A percentile compares a stretch with the other conserved stretches of the same genome.
phyloP scores from a whole-genome alignment of 2,113 vertebrate genomes.

The Columba livia region DNA sequence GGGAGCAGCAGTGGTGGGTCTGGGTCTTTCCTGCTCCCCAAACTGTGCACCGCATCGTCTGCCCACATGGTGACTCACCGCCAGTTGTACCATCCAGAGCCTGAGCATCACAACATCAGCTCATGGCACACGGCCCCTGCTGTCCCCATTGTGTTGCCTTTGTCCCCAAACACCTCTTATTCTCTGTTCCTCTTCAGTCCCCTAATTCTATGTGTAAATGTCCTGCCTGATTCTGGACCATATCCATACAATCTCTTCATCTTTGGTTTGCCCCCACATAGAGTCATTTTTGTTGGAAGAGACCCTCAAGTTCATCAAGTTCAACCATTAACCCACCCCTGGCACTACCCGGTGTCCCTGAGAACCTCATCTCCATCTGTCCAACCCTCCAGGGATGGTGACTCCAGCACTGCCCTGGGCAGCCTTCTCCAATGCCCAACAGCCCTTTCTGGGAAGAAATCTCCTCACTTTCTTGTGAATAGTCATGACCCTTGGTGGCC shows the following conservation, averaged over 20 bases:
- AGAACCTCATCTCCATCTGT: too few species aligned
- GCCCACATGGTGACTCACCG: not conserved
- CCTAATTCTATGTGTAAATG: fast-evolving
- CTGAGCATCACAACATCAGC: not conserved
- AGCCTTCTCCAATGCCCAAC: too few species aligned
- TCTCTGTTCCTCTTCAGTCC: not conserved
- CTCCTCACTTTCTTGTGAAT: not conserved
- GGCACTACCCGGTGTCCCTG: not conserved
- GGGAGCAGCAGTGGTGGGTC: not conserved
- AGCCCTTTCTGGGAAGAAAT: too few species aligned
- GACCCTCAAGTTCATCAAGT: too few species aligned
- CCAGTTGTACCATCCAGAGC: not conserved
- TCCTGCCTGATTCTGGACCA: not conserved
- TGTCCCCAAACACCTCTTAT: not conserved
- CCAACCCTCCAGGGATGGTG: too few species aligned
- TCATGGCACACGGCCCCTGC: not conserved
- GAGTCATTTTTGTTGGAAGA: too few species aligned
- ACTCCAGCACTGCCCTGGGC: too few species aligned
- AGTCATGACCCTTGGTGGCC: not conserved
- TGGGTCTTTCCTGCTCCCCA: not conserved
- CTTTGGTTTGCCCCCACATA: not conserved
- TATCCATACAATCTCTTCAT: not conserved
- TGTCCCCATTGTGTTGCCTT: fast-evolving
- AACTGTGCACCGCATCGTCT: not conserved
- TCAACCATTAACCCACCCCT: not conserved